These are phyloP conservation scores for Triops cancriformis DNA, from an alignment of 1,140 invertebrate genomes.

Conservation along the genomic window DNA sequence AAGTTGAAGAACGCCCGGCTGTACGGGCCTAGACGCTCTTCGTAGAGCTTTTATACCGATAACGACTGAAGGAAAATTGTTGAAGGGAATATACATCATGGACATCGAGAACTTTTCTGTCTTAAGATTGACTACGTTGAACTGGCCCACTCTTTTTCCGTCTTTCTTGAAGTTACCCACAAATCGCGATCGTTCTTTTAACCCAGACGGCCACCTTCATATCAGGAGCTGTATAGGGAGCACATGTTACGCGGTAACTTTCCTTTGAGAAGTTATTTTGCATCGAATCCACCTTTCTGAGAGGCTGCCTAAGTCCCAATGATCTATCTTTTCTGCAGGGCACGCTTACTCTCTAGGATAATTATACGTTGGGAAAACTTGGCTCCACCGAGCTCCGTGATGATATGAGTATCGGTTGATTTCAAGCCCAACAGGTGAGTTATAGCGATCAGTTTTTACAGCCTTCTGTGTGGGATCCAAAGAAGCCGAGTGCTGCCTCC, in stretches of 20 bases:
- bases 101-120: background rate
- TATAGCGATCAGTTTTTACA: background rate
- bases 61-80: background rate
- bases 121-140: background rate
- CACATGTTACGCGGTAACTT: background rate
- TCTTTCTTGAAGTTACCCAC: background rate
- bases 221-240: background rate
- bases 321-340: background rate
- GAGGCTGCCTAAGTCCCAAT: background rate
- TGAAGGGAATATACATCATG: background rate
- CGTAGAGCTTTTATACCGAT: background rate
- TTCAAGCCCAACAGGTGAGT: conserved; percentile 9
- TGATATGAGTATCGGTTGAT: conserved; percentile 6
- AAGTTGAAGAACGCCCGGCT: background rate
- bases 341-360: background rate
- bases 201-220: background rate
- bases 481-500: background rate
- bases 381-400: background rate
- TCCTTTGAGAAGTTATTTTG: background rate
- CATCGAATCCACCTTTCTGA: background rate
- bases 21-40: background rate
- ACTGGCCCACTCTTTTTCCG: background rate
- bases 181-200: background rate
- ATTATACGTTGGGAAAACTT: background rate
- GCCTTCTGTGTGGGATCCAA: background rate